Conservation (phyloP, 1,140 invertebrate species). For the Antheraea mylitta region DNA sequence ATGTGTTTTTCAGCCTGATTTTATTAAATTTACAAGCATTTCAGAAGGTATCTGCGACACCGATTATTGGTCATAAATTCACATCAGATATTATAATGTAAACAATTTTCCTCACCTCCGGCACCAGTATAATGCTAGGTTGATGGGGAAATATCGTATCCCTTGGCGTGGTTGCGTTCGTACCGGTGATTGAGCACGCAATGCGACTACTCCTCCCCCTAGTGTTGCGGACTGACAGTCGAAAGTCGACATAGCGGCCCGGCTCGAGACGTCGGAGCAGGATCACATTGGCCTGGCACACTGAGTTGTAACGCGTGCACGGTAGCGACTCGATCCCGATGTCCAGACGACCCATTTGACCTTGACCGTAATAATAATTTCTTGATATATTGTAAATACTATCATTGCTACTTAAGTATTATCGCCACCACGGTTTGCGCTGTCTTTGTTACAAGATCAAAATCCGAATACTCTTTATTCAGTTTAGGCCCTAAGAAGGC, state of each 20-base stretch:
- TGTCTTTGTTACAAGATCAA: no score
- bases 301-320: conserved; percentile 89
- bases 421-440: no score
- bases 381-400: background rate
- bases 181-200: conserved; percentile 89
- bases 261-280: conserved; percentile 85
- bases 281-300: conserved; percentile 91
- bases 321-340: conserved; percentile 88
- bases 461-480: no score
- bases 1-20: no score
- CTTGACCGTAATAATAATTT: conserved; percentile 35
- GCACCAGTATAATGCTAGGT: conserved; percentile 87
- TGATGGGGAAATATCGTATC: conserved; percentile 92
- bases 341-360: conserved; percentile 83
- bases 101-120: conserved; percentile 81
- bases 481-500: no score
- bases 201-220: conserved; percentile 87
- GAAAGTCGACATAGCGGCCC: conserved; percentile 90
- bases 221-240: conserved; percentile 87
- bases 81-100: no score
- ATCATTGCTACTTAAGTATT: no score
- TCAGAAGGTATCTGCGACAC: no score
- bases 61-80: no score
- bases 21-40: no score
- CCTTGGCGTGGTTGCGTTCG: conserved; percentile 87